These are phyloP conservation scores for Python bivittatus DNA, from an alignment of 2,113 vertebrate genomes.

Conservation along the genomic window DNA sequence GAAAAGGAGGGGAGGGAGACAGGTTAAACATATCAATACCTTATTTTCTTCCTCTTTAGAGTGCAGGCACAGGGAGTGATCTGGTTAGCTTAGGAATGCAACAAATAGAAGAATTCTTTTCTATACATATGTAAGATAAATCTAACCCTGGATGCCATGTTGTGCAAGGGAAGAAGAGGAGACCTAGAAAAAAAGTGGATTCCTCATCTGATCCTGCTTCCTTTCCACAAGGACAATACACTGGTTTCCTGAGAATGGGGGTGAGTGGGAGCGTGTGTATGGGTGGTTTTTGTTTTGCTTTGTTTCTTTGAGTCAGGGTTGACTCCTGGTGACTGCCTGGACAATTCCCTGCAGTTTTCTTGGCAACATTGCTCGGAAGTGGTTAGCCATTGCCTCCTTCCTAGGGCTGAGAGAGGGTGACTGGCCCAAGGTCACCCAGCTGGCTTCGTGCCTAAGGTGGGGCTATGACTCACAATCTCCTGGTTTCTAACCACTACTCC, in stretches of 20 bases:
- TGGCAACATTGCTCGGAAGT: not conserved
- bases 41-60: not conserved
- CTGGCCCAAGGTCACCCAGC: not conserved
- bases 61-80: not conserved
- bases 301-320: not conserved
- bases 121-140: not conserved
- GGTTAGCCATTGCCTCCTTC: not conserved
- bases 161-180: not conserved
- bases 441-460: not conserved
- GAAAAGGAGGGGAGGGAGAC: not conserved
- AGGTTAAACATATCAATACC: not conserved
- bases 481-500: not conserved
- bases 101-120: not conserved
- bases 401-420: not conserved
- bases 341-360: not conserved
- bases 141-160: not conserved
- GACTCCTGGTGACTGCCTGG: not conserved
- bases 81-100: not conserved
- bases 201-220: not conserved
- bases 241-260: not conserved
- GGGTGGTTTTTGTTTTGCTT: not conserved
- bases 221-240: not conserved
- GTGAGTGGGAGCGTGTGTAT: not conserved
- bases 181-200: not conserved
- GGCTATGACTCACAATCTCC: not conserved